These are phyloP conservation scores for Brienomyrus brachyistius DNA, from an alignment of 2,113 vertebrate species.

Conservation along the genomic window DNA sequence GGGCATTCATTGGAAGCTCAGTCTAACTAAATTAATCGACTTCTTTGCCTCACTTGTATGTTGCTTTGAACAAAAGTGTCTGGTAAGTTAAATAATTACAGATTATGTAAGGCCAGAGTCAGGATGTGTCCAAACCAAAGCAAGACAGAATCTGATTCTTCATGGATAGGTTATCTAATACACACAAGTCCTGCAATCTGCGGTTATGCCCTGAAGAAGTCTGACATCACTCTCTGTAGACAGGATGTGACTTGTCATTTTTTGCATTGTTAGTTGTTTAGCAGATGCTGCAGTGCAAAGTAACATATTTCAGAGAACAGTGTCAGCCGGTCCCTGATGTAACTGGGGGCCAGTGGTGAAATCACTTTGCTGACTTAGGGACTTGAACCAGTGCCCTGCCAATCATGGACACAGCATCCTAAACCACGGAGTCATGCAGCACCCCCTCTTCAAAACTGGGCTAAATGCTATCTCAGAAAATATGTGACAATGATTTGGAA, in stretches of 20 bases:
- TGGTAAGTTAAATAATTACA: too few relatives aligned
- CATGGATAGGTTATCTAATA: neutral
- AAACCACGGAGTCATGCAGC: too few relatives aligned
- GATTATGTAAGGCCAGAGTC: too few relatives aligned
- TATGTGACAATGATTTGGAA: too few relatives aligned
- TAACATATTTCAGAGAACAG: neutral
- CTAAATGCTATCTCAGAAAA: too few relatives aligned
- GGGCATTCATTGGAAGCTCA: neutral
- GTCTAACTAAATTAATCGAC: neutral
- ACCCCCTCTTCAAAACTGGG: too few relatives aligned
- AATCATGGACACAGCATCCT: too few relatives aligned
- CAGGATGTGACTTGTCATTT: neutral
- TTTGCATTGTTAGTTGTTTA: neutral
- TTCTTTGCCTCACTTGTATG: neutral
- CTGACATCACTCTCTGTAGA: neutral
- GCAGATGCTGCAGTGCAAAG: neutral
- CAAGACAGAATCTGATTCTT: neutral
- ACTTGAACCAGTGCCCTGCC: too few relatives aligned
- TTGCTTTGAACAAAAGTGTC: too few relatives aligned
- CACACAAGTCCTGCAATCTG: neutral
- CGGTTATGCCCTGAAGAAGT: neutral
- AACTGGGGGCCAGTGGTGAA: neutral
- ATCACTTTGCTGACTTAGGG: too few relatives aligned
- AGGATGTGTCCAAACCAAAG: neutral
- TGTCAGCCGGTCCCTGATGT: neutral